phyloP scores from a whole-genome alignment of 2,797 vertebrate species.

The Eupleurogrammus muticus region DNA sequence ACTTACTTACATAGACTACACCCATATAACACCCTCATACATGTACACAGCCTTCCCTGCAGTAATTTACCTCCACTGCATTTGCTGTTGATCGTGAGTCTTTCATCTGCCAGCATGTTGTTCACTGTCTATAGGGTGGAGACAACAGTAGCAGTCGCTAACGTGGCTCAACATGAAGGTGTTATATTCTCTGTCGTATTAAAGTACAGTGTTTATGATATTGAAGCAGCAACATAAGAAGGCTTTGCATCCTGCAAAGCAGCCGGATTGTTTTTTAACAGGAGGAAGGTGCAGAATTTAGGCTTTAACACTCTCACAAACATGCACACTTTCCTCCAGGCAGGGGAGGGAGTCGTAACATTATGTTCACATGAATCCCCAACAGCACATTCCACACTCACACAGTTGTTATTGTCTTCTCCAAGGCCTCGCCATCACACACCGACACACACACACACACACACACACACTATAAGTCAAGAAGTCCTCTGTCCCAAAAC shows the following conservation, averaged over 20 bases:
- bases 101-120: constrained; percentile 44
- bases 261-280: neutral
- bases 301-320: constrained; percentile 7
- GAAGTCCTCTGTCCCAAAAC: constrained; percentile 28
- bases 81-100: constrained; percentile 22
- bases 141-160: constrained; percentile 14
- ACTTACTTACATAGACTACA: constrained; percentile 50
- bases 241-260: neutral
- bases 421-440: constrained; percentile 32
- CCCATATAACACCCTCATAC: constrained; percentile 60
- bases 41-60: constrained; percentile 22
- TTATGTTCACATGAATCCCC: constrained; percentile 56
- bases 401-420: constrained; percentile 48
- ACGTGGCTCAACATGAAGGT: constrained; percentile 26
- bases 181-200: constrained; percentile 13
- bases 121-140: constrained; percentile 35
- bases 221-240: neutral
- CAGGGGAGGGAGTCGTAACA: constrained; percentile 27
- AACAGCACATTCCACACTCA: constrained; percentile 57
- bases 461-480: constrained; percentile 40
- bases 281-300: neutral
- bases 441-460: constrained; percentile 26
- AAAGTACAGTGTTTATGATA: constrained; percentile 1
- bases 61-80: constrained; percentile 10
- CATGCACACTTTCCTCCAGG: constrained; percentile 33